Conservation (phyloP, 2,888 invertebrate species). For the Liodrosophila aerea region DNA sequence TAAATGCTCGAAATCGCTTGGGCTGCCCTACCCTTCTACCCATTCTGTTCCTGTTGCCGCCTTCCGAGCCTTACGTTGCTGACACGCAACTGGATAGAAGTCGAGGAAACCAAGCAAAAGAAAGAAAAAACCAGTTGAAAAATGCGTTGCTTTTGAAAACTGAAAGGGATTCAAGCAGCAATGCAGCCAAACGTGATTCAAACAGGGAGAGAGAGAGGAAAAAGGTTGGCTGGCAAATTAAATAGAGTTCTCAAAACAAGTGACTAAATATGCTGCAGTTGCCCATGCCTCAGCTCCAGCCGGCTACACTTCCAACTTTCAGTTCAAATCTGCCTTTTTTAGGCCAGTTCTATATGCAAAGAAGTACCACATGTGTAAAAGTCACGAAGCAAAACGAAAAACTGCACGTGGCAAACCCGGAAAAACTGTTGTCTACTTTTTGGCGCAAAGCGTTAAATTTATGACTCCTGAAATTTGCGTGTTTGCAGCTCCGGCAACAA, state of each 20-base stretch:
- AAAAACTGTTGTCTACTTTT: slow-evolving; percentile 70
- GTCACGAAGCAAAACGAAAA: slow-evolving; percentile 52
- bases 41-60: not conserved
- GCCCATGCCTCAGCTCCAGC: slow-evolving; percentile 14
- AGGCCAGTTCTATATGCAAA: slow-evolving; percentile 52
- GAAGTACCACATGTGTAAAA: slow-evolving; percentile 37
- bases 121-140: slow-evolving; percentile 54
- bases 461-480: slow-evolving; percentile 67
- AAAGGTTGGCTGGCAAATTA: slow-evolving; percentile 57
- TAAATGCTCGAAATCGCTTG: slow-evolving; percentile 77
- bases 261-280: slow-evolving; percentile 62
- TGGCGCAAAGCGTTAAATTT: slow-evolving; percentile 66
- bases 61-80: not conserved
- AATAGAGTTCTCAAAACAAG: slow-evolving; percentile 75
- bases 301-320: slow-evolving; percentile 1
- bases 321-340: slow-evolving; percentile 9
- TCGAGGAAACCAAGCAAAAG: slow-evolving; percentile 25
- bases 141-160: slow-evolving; percentile 46
- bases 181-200: slow-evolving; percentile 50
- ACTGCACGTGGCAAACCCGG: slow-evolving; percentile 66
- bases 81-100: slow-evolving; percentile 20
- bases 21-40: slow-evolving; percentile 20
- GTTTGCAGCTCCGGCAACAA: slow-evolving; percentile 52
- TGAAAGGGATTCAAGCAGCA: slow-evolving; percentile 22
- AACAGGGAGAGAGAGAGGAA: slow-evolving; percentile 23